These are phyloP conservation scores for Tribolium castaneum DNA, from an alignment of 1,140 invertebrate species.

Conservation along the genomic window DNA sequence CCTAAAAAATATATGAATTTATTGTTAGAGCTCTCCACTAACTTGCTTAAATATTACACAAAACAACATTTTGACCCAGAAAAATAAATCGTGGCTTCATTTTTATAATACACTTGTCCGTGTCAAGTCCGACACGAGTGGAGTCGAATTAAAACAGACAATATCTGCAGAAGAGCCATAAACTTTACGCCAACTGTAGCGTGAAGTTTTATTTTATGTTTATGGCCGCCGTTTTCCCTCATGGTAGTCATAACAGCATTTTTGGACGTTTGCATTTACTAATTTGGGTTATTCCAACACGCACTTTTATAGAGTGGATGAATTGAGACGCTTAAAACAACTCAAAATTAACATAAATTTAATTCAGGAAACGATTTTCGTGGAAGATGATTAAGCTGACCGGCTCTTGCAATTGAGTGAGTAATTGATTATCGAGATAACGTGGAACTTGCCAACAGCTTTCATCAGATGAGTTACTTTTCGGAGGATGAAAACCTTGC, in stretches of 20 bases:
- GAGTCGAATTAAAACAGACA: conserved; percentile 21
- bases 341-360: not conserved
- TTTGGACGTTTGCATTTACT: conserved; percentile 12
- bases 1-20: conserved; percentile 27
- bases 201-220: conserved; percentile 24
- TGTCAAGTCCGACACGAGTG: conserved; percentile 13
- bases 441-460: not conserved
- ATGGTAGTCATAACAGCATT: conserved; percentile 7
- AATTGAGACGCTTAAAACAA: not conserved
- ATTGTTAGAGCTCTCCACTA: conserved; percentile 1
- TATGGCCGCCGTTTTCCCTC: conserved; percentile 6
- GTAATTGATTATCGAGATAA: not conserved
- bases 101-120: conserved; percentile 17
- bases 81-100: conserved; percentile 6
- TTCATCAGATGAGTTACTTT: not conserved
- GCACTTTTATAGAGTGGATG: not conserved
- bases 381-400: not conserved
- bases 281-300: not conserved
- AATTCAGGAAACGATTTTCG: not conserved
- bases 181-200: conserved; percentile 18
- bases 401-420: not conserved
- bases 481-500: not conserved
- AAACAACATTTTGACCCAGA: not conserved
- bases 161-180: conserved; percentile 20
- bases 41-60: not conserved